Evolutionary conservation across 2,113 vertebrate species (phyloP), one percentile per base, ranked within the genome.

Genomic region (Sebastes schlegelii): DNA sequence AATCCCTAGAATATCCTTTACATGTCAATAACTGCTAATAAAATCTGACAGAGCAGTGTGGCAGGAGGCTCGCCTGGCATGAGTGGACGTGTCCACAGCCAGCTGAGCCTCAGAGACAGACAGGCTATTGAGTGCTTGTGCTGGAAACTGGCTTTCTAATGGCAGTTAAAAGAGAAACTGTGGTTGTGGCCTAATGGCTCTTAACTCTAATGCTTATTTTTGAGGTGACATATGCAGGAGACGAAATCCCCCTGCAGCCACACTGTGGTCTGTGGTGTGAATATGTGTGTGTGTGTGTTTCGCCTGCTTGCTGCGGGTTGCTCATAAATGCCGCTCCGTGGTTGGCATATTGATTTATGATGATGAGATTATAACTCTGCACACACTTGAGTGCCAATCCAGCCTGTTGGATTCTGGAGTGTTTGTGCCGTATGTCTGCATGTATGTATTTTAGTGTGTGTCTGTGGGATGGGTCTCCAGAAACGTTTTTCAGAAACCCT

Each of bases 291-390:
- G 51, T 12, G 80, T 76, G 58, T 55, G 54, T 63, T 42, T 69
- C 0, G 14, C n/a, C 34, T 62, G 3, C 17, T 66, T n/a, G 16
- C 77, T 64, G 54, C 55, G 57, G 58, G 64, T 51, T 75, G 43
- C 74, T 82, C 21, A 49, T 79, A 81, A 75, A 79, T 63, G 72
- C 54, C 60, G 52, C 70, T 83, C 9, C 17, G 57, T 68, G 63
- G 70, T 60, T 49, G 17, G 74, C 46, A 65, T 79, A 64, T 80
- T 89, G 79, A 88, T 84, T 86, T 82, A 89, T 80, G 70, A 75
- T 87, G 84, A 86, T 83, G 83, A 88, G 74, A 90, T 86, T 86
- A 83, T 78, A 89, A 82, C 76, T 61, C 64, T 62, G 10, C 51
- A 65, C 52, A 80, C 61, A 67, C 45, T 55, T 8, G 8, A 80